Evolutionary conservation across 2,888 invertebrate species (phyloP), one percentile per base, ranked within the genome.

Genomic region (Ptycholaimellus sp.): DNA sequence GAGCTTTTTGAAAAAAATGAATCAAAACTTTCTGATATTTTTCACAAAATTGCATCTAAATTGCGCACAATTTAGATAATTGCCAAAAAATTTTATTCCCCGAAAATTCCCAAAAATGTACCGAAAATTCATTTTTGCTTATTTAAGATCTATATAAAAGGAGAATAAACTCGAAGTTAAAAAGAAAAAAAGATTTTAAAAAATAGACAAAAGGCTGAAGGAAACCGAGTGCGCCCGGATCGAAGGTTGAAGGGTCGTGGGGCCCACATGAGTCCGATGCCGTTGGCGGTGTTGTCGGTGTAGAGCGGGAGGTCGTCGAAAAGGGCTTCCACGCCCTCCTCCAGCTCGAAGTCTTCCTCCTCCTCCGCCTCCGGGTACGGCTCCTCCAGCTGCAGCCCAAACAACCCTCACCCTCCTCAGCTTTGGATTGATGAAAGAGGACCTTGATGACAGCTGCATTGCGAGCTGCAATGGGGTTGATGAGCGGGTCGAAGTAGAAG

Each of bases 401-500:
- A 38, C 40, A 43, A 9, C 13, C n/a, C 20, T 32, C n/a, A 25
- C 19, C 34, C 41, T 40, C 37, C 41, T 50, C 38, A 39, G 42
- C 39, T 37, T 33, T 39, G n/a, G n/a, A 17, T 16, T 13, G 18
- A 14, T 16, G 17, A 40, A 23, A 9, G 7, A 25, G 25, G 7
- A 13, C n/a, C n/a, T n/a, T n/a, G n/a, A n/a, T n/a, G n/a, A n/a
- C n/a, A n/a, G n/a, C n/a, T n/a, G n/a, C n/a, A 7, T 9, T 79
- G 37, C 83, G 70, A 58, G 90, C 87, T 1, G 93, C 83, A 49
- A 99, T 96, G 1, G 96, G 93, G 64, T 99, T 99, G 57, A 99
- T 96, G 33, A 99, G 68, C 0, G 96, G 96, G 67, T 99, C 96
- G 64, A 93, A 99, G 62, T 99, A 99, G 63, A 96, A 99, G 0